A percentile compares a stretch with the other conserved stretches of the same genome.
These are phyloP conservation scores for Aplochiton taeniatus DNA, from an alignment of 2,797 vertebrate species.

Conservation along the genomic window DNA sequence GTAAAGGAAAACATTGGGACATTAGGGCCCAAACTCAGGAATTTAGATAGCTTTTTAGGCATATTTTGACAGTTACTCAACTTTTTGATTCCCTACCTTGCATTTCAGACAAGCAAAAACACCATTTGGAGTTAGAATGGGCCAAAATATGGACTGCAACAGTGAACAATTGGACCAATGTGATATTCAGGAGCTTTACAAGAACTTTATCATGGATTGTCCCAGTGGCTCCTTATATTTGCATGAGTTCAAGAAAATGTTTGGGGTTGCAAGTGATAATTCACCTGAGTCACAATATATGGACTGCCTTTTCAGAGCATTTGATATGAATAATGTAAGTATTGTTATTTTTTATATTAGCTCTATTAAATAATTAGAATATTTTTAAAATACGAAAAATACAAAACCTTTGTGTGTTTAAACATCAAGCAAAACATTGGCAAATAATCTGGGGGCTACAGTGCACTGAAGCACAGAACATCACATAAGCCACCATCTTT, in stretches of 20 bases:
- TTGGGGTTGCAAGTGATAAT: constrained; percentile 43
- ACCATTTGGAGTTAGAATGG: constrained; percentile 21
- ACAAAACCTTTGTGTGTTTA: too few species aligned
- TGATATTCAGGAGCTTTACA: constrained; percentile 59
- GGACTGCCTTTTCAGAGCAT: constrained; percentile 56
- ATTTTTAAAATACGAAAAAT: too few species aligned
- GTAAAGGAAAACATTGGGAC: not conserved
- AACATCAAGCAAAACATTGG: too few species aligned
- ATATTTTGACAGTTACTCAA: not conserved
- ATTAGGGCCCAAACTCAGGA: not conserved
- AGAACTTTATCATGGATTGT: constrained; percentile 55
- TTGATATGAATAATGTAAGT: constrained; percentile 63
- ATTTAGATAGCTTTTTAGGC: not conserved
- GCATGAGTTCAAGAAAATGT: constrained; percentile 66
- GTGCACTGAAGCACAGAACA: too few species aligned
- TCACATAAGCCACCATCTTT: too few species aligned
- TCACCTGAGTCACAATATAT: constrained; percentile 53
- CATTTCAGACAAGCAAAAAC: too few species aligned
- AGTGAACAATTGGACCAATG: constrained; percentile 44
- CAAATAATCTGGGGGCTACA: too few species aligned
- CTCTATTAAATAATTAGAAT: too few species aligned
- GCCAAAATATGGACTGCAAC: constrained; percentile 36
- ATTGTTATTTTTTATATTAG: not conserved
- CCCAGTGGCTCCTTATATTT: constrained; percentile 56
- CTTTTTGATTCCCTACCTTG: too few species aligned